These are phyloP conservation scores for Bellardia pandia DNA, from an alignment of 2,888 invertebrate species.

Conservation along the genomic window DNA sequence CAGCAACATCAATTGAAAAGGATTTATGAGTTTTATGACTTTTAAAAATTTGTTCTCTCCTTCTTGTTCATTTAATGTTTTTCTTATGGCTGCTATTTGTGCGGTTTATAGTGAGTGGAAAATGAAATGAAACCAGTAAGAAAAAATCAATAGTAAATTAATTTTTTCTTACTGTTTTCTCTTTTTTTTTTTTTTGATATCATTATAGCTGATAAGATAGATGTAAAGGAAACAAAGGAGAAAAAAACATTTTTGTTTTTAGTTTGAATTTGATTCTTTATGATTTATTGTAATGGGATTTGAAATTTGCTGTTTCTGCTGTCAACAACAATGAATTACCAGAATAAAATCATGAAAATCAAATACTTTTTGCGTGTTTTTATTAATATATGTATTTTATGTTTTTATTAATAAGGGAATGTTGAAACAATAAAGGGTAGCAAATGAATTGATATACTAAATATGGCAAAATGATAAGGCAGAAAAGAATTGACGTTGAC, in stretches of 20 bases:
- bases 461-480: neutral
- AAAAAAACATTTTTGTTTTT: conserved; percentile 24
- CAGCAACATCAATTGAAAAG: conserved; percentile 32
- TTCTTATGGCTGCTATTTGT: neutral
- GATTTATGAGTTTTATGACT: conserved; percentile 72
- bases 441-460: neutral
- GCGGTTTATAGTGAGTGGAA: conserved; percentile 27
- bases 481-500: too few species aligned
- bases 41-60: conserved; percentile 39
- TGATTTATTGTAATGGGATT: conserved; percentile 63
- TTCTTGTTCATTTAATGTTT: conserved; percentile 3
- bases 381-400: conserved; percentile 22
- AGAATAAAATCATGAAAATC: conserved; percentile 29
- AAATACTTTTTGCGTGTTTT: conserved; percentile 31
- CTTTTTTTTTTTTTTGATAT: neutral
- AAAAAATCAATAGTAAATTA: conserved; percentile 66
- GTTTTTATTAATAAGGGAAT: neutral
- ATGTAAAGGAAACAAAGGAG: conserved; percentile 30
- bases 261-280: conserved; percentile 31
- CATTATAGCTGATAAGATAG: conserved; percentile 11
- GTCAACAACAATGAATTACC: conserved; percentile 20
- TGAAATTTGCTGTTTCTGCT: conserved; percentile 20
- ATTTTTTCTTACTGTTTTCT: conserved; percentile 16
- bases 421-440: neutral
- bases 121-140: conserved; percentile 5